Evolutionary conservation across 2,888 invertebrate genomes (phyloP).

Genomic region (Lepidonotus clava): DNA sequence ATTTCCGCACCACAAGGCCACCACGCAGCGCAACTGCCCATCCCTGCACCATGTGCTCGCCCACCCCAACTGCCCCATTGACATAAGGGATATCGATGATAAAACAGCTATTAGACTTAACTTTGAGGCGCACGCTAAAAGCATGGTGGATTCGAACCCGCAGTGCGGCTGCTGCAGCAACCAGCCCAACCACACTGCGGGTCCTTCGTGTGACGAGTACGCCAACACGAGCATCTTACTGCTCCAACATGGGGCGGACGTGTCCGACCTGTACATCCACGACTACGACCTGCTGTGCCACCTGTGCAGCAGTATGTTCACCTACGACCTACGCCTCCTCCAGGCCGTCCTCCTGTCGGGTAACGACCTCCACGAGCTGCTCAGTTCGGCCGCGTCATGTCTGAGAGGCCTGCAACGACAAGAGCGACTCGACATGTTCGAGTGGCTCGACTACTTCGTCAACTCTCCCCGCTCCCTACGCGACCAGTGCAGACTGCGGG

Average conservation of each 20-base stretch:
- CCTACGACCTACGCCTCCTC: conserved; percentile 17
- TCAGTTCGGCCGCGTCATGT: conserved; percentile 13
- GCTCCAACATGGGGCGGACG: conserved; percentile 25
- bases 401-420: conserved; percentile 18
- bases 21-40: conserved; percentile 21
- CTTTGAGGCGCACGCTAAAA: conserved; percentile 33
- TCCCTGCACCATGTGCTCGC: conserved; percentile 31
- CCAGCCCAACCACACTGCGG: not conserved
- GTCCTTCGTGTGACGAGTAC: conserved; percentile 20
- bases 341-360: conserved; percentile 23
- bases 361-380: conserved; percentile 17
- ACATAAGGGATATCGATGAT: not conserved
- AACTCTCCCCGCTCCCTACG: not conserved
- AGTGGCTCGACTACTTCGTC: not conserved
- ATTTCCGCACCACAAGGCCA: conserved; percentile 42
- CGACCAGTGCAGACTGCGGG: not conserved
- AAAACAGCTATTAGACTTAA: conserved; percentile 17
- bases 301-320: conserved; percentile 32
- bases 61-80: conserved; percentile 18
- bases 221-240: conserved; percentile 23
- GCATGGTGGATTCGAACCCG: conserved; percentile 26
- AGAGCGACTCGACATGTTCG: conserved; percentile 15
- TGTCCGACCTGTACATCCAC: conserved; percentile 21
- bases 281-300: conserved; percentile 29
- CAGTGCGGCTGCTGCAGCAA: conserved; percentile 44